Base-by-base conservation (phyloP, 2,888 invertebrate species). In the Melangyna quadrimaculata region DNA sequence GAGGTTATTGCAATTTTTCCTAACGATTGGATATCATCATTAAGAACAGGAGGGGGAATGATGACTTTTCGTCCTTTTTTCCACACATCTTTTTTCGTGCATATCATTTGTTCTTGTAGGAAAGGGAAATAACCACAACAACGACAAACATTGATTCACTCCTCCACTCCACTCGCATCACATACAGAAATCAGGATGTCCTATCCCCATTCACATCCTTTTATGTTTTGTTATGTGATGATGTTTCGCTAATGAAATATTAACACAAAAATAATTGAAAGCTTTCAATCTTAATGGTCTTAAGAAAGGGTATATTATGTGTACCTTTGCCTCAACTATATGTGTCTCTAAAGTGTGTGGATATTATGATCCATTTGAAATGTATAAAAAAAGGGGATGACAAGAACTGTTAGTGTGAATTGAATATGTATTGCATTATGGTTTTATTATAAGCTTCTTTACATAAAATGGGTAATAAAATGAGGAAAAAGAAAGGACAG, bases 231-330 rank as follows among this genome's bases (percentile, higher is more conserved):
- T n/a, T 79, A 70, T 83, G 63, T 32, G 67, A 80, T 72, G 90
- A 80, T 72, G 90, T 90, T 90, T 87, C 87, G 88, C 90, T 90
- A 90, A 90, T 90, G 89, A 90, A 90, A 88, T 90, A 90, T 90
- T 90, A 89, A 90, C 88, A 88, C 89, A 90, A 89, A 89, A 90
- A 89, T 90, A 90, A 90, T 90, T 91, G 91, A 91, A 90, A 90
- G 89, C 90, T 89, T 89, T 89, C 87, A 87, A 87, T 88, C 87
- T 84, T 81, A 81, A 86, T 73, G 81, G 78, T 24, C 19, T 32
- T 8, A 24, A 27, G 67, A 61, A 70, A 48, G 57, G 24, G 37
- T 57, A n/a, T n/a, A n/a, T n/a, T n/a, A n/a, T n/a, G n/a, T n/a
- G n/a, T n/a, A 29, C 22, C 55, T 29, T 6, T 55, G 24, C 14